Base-by-base conservation (phyloP, 2,797 vertebrate species). In the Corythornis leucogaster region DNA sequence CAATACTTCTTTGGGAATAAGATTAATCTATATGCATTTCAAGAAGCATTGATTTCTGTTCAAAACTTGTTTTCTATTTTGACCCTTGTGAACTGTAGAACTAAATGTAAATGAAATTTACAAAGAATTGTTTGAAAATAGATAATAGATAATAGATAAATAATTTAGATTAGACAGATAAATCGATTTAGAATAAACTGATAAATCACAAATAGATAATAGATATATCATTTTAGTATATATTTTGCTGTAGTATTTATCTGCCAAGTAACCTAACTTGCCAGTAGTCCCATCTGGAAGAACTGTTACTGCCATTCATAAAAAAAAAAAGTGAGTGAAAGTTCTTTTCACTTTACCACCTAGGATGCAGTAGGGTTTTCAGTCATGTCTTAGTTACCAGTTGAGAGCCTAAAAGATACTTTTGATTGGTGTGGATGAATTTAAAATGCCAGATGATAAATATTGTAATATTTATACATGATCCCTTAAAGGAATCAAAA, bases 381-480 rank as follows among this genome's bases (percentile, higher is more conserved):
- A 45, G 67, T 42, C 58, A 26, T 38, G 8, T 46, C 43, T 69
- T 62, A 26, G 24, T 38, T 22, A 7, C 24, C 35, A 51, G 15
- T 8, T 80, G 42, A 80, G 19, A 77, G 20, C 20, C 31, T 73
- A 38, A 15, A 54, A 91, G 25, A 20, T 28, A 6, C 19, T 61
- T 73, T 71, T 31, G 45, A 53, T 54, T 53, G 9, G 3, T 14
- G 8, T 28, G 13, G n/a, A 71, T 75, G 91, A 67, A 31, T 31
- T 61, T 63, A 45, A 75, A 90, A 55, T 38, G 5, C 15, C 30
- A 55, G 53, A 8, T 66, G 15, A 53, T 63, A 81, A 73, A 31
- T 50, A 48, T 11, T 0, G 0, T 48, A 61, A 45, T 4, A 5
- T 33, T 67, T 55, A 15, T 74, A 31, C 7, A 3, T 15, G 15